phyloP scores from a whole-genome alignment of 1,140 invertebrate genomes.

The Triops longicaudatus region DNA sequence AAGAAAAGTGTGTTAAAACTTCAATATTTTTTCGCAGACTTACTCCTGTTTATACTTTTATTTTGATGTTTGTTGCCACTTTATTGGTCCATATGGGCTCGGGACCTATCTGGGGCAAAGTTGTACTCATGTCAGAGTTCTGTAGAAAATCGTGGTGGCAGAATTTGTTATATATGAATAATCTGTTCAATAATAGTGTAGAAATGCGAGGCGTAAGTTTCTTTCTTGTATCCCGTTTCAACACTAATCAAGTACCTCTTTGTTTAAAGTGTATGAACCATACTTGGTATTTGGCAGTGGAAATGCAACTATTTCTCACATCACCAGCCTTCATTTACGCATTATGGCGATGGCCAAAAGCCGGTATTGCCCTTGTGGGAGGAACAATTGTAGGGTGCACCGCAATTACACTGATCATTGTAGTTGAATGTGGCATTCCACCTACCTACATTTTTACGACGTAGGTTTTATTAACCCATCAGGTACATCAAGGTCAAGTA shows the following conservation, averaged over 20 bases:
- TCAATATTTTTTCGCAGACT: too few species aligned
- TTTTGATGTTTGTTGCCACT: slow-evolving; percentile 12
- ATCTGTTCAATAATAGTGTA: not conserved
- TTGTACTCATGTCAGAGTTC: not conserved
- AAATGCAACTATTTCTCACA: slow-evolving; percentile 68
- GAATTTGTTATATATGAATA: slow-evolving; percentile 17
- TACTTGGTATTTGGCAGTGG: slow-evolving; percentile 75
- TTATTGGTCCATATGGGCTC: not conserved
- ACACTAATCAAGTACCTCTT: not conserved
- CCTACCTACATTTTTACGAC: slow-evolving; percentile 28
- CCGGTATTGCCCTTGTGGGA: slow-evolving; percentile 29
- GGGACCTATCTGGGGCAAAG: slow-evolving; percentile 18
- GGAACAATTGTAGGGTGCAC: slow-evolving; percentile 29
- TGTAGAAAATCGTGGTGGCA: slow-evolving; percentile 20
- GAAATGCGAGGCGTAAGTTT: not conserved
- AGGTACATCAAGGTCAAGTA: too few species aligned
- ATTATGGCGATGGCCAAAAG: slow-evolving; percentile 32
- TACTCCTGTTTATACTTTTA: slow-evolving; percentile 19
- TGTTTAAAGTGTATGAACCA: slow-evolving; percentile 60
- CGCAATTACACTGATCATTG: slow-evolving; percentile 25
- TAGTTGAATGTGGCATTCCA: slow-evolving; percentile 19
- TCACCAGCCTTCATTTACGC: slow-evolving; percentile 62
- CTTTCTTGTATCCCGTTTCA: not conserved
- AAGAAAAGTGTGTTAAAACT: too few species aligned
- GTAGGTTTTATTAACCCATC: slow-evolving; percentile 27